Conservation (phyloP, 1,140 invertebrate species). For the Pogonomyrmex californicus region DNA sequence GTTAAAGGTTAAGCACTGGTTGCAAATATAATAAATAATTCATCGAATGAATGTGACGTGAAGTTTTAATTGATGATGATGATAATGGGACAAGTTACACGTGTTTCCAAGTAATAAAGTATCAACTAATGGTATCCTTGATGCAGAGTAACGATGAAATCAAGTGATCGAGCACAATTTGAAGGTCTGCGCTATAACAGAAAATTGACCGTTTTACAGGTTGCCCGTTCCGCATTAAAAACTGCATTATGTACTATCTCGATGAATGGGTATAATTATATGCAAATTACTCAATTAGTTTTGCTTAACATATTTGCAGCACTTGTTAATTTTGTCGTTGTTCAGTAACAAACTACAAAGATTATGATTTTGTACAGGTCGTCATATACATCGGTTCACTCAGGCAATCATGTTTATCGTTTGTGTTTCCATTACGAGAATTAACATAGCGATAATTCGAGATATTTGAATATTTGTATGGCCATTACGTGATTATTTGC, state of each 20-base stretch:
- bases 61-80: slow-evolving; percentile 68
- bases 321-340: slow-evolving; percentile 74
- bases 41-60: slow-evolving; percentile 27
- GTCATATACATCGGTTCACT: slow-evolving; percentile 62
- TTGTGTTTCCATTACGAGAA: slow-evolving; percentile 45
- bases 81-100: slow-evolving; percentile 68
- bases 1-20: slow-evolving; percentile 12
- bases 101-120: slow-evolving; percentile 71
- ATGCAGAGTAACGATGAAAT: slow-evolving; percentile 66
- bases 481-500: background rate
- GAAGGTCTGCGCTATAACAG: slow-evolving; percentile 68
- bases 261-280: slow-evolving; percentile 74
- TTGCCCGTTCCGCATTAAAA: slow-evolving; percentile 72
- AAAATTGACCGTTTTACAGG: slow-evolving; percentile 75
- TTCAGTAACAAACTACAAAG: slow-evolving; percentile 71
- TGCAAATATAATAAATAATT: slow-evolving; percentile 41
- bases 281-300: slow-evolving; percentile 77
- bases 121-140: slow-evolving; percentile 72
- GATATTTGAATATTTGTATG: background rate
- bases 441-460: background rate
- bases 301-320: slow-evolving; percentile 74
- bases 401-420: slow-evolving; percentile 64
- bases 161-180: slow-evolving; percentile 72
- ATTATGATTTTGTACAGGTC: slow-evolving; percentile 67
- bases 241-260: slow-evolving; percentile 71